Percentiles rank a stretch among this genome's conserved stretches.
Evolutionary conservation across 2,888 invertebrate species (phyloP).

Genomic region (Alitta virens): DNA sequence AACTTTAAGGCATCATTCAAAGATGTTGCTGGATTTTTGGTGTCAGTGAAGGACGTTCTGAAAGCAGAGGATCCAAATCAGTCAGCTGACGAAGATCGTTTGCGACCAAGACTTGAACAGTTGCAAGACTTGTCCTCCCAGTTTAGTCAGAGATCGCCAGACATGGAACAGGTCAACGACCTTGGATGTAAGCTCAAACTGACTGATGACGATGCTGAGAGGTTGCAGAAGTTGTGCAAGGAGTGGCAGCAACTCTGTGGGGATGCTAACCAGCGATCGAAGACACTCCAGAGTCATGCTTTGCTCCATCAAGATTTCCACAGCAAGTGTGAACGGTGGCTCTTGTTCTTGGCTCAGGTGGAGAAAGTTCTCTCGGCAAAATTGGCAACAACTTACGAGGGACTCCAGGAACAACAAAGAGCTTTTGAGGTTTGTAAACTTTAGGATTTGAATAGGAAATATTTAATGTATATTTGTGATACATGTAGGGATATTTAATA

Average conservation of each 20-base stretch:
- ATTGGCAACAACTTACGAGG: constrained; percentile 45
- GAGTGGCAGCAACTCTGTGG: constrained; percentile 42
- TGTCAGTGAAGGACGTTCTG: constrained; percentile 36
- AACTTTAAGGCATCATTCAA: constrained; percentile 41
- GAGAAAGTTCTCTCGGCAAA: constrained; percentile 46
- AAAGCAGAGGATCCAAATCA: constrained; percentile 37
- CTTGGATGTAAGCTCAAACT: constrained; percentile 48
- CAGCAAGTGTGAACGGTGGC: constrained; percentile 52
- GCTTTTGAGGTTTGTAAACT: constrained; percentile 41
- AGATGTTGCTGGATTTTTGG: constrained; percentile 39
- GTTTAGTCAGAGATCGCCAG: constrained; percentile 31
- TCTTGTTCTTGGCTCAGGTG: constrained; percentile 47
- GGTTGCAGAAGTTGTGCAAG: constrained; percentile 44
- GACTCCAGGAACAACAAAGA: constrained; percentile 44
- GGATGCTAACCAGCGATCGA: constrained; percentile 39
- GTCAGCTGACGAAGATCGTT: constrained; percentile 39
- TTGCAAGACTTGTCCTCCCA: constrained; percentile 34
- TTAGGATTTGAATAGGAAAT: too few species aligned
- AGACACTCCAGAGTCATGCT: constrained; percentile 40
- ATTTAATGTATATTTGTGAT: too few species aligned
- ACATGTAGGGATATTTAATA: too few species aligned
- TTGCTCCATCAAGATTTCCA: constrained; percentile 50
- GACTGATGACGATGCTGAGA: constrained; percentile 36
- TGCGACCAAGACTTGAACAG: constrained; percentile 39
- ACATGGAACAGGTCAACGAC: constrained; percentile 47